A percentile compares a stretch with the other conserved stretches of the same genome.
Conservation (phyloP, 1,140 invertebrate species). For the Idris sp. region DNA sequence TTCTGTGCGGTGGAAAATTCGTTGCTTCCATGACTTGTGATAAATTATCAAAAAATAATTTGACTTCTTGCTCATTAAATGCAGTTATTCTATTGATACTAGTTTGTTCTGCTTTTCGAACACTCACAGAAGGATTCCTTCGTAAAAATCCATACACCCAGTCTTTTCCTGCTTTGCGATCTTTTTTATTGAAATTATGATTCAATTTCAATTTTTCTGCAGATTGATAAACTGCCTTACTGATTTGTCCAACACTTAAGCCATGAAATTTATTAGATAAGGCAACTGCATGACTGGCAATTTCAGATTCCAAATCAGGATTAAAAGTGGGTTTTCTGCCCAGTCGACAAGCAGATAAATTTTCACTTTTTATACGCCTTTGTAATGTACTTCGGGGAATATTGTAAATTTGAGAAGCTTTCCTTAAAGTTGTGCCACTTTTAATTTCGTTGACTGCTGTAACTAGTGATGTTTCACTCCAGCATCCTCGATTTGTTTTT, state of each 20-base stretch:
- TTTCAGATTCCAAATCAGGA: background rate
- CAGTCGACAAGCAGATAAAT: background rate
- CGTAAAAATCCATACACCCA: constrained; percentile 1
- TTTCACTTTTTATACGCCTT: background rate
- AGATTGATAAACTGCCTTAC: background rate
- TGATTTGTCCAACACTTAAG: background rate
- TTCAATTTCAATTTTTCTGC: background rate
- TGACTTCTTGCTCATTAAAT: background rate
- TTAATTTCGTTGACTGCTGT: constrained; percentile 3
- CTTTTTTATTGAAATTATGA: background rate
- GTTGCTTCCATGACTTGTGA: background rate
- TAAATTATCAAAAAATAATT: constrained; percentile 2
- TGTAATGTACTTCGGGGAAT: constrained; percentile 3
- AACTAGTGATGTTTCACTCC: too few relatives aligned
- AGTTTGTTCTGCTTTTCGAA: background rate
- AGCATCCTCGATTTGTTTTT: constrained; percentile 1
- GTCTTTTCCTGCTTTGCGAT: background rate
- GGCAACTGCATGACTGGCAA: background rate
- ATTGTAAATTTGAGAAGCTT: background rate
- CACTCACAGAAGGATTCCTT: background rate
- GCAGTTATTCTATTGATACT: background rate
- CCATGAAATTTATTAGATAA: constrained; percentile 2
- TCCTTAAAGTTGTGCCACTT: background rate
- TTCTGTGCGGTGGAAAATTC: background rate
- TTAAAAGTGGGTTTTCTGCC: background rate